Evolutionary conservation across 1,140 invertebrate species (phyloP), one percentile per base, ranked within the genome.

Genomic region (Drosophila cardini): DNA sequence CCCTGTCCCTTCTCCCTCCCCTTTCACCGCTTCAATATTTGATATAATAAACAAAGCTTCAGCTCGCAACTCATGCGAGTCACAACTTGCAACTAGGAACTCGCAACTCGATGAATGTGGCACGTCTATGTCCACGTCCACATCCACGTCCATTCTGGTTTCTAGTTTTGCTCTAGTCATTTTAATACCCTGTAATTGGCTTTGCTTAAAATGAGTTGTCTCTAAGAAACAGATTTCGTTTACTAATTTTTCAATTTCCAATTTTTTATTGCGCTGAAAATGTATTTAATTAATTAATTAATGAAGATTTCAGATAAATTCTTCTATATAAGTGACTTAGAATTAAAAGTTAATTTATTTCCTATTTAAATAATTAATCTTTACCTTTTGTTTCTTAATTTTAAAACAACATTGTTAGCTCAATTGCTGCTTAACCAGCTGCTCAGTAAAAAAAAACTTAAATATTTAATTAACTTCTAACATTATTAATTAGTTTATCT

Each of bases 21-120:
- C 9, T 13, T n/a, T 60, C 9, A 13, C 32, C 62, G 45, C 48
- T 40, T 40, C 13, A 53, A 42, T 30, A 48, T 50, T 61, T 55
- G 55, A 46, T 56, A 72, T 83, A 69, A 86, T 86, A 86, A 86
- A 83, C 82, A 86, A 86, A 87, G 82, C 83, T 78, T 67, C 68
- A 87, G 83, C 72, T 79, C 76, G 68, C 82, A 86, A 86, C 82
- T 86, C 82, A 83, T 86, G 82, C 82, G 76, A 89, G 78, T 72
- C 74, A 58, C 64, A 74, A 68, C 68, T 55, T 64, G 60, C 68
- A 71, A 53, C 48, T 18, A 43, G 8, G 40, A 78, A 72, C 62
- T 80, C 57, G 48, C 68, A 62, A n/a, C 40, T 53, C 46, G 46
- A 30, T 53, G 57, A 60, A 57, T 69, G 57, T 57, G 52, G 72